Conservation (phyloP, 2,888 invertebrate species). For the Macaria notata region DNA sequence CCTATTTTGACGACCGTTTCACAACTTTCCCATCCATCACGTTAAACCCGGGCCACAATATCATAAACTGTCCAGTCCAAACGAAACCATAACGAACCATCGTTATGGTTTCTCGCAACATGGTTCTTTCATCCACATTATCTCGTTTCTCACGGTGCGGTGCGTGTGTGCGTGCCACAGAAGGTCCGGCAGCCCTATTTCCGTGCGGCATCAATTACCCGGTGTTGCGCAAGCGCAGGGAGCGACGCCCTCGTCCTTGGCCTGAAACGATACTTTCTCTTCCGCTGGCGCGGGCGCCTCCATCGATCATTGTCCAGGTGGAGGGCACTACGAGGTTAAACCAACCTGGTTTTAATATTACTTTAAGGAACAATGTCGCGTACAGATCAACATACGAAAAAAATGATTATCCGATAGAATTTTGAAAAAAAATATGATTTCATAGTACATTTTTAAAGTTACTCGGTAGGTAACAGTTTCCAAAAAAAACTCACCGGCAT, state of each 20-base stretch:
- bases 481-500: too few relatives aligned
- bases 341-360: too few relatives aligned
- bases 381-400: too few relatives aligned
- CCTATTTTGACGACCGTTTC: background rate
- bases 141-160: constrained; percentile 14
- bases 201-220: constrained; percentile 52
- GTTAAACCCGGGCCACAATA: background rate
- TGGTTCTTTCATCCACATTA: constrained; percentile 11
- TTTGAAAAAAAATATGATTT: too few relatives aligned
- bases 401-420: too few relatives aligned
- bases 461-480: too few relatives aligned
- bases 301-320: constrained; percentile 45
- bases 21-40: background rate
- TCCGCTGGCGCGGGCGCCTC: constrained; percentile 45
- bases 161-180: background rate
- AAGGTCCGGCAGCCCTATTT: constrained; percentile 27
- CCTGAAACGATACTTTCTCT: constrained; percentile 71
- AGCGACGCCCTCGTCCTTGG: constrained; percentile 77
- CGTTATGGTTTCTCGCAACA: constrained; percentile 7
- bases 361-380: too few relatives aligned
- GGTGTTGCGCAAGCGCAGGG: constrained; percentile 59
- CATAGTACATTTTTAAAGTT: too few relatives aligned
- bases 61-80: background rate
- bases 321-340: too few relatives aligned
- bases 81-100: background rate